Evolutionary conservation across 30 jellyfish, hydroid and myxozoan species (phyloP).

Genomic region (Aurelia sp.): DNA sequence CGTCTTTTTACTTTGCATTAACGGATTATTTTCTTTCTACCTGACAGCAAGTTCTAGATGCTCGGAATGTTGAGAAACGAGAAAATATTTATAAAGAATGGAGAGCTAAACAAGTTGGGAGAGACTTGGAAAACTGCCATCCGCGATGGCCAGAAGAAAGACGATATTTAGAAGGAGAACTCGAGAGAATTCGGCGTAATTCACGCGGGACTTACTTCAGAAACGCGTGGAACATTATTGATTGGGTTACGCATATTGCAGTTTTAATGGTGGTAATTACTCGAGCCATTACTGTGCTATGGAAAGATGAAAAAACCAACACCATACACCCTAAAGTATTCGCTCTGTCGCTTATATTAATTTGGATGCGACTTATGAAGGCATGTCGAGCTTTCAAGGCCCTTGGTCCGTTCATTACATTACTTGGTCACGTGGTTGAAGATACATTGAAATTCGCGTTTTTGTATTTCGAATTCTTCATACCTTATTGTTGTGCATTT

Average conservation of each 20-base stretch:
- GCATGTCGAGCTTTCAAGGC: constrained; percentile 94
- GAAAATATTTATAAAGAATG: constrained; percentile 88
- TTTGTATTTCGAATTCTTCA: constrained; percentile 93
- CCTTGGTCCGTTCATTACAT: constrained; percentile 97
- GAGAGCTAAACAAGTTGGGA: constrained; percentile 92
- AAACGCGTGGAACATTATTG: constrained; percentile 98
- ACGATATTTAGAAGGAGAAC: constrained; percentile 89
- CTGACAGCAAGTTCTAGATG: constrained; percentile 94
- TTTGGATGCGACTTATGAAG: constrained; percentile 96
- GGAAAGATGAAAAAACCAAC: constrained; percentile 58
- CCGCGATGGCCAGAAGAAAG: constrained; percentile 99
- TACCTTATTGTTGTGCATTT: constrained; percentile 98
- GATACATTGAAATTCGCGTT: constrained; percentile 97
- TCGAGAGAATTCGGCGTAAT: constrained; percentile 81
- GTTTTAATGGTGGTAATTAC: constrained; percentile 88
- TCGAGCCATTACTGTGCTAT: constrained; percentile 68
- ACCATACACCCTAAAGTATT: constrained; percentile 83
- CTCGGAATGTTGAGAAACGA: constrained; percentile 86
- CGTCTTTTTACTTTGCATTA: no score
- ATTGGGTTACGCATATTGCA: constrained; percentile 86
- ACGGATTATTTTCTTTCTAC: not conserved
- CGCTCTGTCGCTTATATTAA: constrained; percentile 85
- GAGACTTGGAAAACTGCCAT: constrained; percentile 93
- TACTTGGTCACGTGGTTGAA: constrained; percentile 95
- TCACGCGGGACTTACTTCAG: constrained; percentile 85